Base-by-base conservation (phyloP, 1,140 invertebrate genomes). In the Stenopsyche tienmushanensis region DNA sequence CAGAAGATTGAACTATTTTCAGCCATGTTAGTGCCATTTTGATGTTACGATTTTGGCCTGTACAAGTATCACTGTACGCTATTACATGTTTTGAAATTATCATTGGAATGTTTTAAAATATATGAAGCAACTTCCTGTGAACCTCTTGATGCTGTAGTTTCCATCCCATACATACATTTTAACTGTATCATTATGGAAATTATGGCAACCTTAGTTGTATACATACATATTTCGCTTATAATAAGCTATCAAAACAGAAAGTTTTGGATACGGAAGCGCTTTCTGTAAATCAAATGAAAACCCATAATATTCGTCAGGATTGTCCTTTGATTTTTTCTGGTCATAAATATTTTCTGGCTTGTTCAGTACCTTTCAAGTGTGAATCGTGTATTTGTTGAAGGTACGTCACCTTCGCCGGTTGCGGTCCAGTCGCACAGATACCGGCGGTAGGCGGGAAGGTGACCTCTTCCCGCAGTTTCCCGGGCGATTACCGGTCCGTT, bases 201-300 rank as follows among this genome's bases (percentile, higher is more conserved):
- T 65, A 49, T 62, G 49, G 66, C 55, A 67, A 68, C 53, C 57
- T 58, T 68, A 70, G 60, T 66, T 62, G 24, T 64, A 62, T 47
- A 64, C 58, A 67, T 64, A 64, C 18, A 24, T 49, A 58, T 53
- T 45, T 57, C 41, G 54, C 62, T 54, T 53, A 39, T 41, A 57
- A 57, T 57, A 57, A 57, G 53, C 53, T 34, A 57, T 15, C 29
- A 26, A 41, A 5, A 59, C 42, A 24, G 24, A 53, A 53, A 24
- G 20, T 53, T 53, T 53, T 24, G 18, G 50, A 53, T 53, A 53
- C 50, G 34, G 39, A 45, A 59, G 55, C 42, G 55, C 13, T 44
- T 59, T 59, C 21, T 59, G 34, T n/a, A 59, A 59, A 59, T 59
- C 55, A 59, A n/a, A 59, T 59, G 42, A 59, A 59, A 59, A 59